Evolutionary conservation across 2,113 vertebrate genomes (phyloP).

Genomic region (Nothocercus nigrocapillus): DNA sequence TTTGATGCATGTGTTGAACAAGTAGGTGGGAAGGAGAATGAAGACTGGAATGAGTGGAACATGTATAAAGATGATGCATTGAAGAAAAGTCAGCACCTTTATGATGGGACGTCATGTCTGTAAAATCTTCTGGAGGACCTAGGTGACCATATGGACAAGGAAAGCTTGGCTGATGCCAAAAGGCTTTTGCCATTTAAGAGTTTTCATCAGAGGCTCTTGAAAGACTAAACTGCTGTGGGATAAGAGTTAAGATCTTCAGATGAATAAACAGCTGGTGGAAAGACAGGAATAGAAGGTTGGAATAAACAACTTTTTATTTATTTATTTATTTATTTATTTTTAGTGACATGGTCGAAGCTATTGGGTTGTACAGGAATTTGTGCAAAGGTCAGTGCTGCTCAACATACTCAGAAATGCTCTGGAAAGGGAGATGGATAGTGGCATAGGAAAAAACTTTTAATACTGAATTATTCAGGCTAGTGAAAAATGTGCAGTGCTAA

Average conservation of each 20-base stretch:
- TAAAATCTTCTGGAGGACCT: neutral
- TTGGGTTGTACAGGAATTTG: neutral
- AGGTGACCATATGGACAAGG: neutral
- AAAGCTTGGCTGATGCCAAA: neutral
- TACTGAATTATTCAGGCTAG: neutral
- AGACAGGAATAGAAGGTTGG: neutral
- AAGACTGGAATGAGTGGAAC: neutral
- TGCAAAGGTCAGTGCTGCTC: neutral
- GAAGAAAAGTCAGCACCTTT: neutral
- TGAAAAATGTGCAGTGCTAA: neutral
- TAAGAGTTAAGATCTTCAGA: neutral
- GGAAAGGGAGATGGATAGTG: rapidly evolving
- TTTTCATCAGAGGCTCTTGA: neutral
- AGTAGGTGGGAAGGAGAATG: neutral
- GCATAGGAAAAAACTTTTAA: neutral
- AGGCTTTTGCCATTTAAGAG: neutral
- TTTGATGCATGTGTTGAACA: rapidly evolving
- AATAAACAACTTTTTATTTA: neutral
- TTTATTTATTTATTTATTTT: neutral
- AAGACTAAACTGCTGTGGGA: neutral
- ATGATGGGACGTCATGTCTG: rapidly evolving
- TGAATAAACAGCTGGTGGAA: neutral
- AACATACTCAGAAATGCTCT: neutral
- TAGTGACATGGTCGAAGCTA: neutral
- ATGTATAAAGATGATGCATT: rapidly evolving